Conservation (phyloP, 2,888 invertebrate genomes). For the Elysia crispata region DNA sequence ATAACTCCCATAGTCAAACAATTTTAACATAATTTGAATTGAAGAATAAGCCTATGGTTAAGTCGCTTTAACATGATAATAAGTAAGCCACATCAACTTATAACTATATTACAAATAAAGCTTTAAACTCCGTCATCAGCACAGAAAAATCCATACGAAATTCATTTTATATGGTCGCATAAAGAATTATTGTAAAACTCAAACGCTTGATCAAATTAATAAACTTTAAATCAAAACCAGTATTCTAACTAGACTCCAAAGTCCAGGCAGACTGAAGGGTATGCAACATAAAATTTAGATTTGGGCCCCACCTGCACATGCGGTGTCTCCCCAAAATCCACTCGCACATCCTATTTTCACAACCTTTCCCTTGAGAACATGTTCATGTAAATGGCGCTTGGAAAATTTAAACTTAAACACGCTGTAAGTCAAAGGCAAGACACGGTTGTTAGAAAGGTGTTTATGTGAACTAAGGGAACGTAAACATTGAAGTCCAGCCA, state of each 20-base stretch:
- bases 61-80: no score
- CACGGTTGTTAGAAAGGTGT: not conserved
- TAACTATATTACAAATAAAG: no score
- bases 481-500: constrained; percentile 50
- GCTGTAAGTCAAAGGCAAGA: not conserved
- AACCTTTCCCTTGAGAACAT: constrained; percentile 56
- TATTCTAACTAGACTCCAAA: not conserved
- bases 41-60: no score
- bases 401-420: not conserved
- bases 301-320: constrained; percentile 76
- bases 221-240: not conserved
- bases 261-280: not conserved
- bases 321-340: constrained; percentile 80
- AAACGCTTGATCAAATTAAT: not conserved
- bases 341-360: constrained; percentile 79
- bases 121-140: no score
- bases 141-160: no score
- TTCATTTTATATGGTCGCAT: no score
- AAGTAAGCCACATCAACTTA: no score
- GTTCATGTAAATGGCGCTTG: constrained; percentile 45
- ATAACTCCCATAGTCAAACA: no score
- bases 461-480: constrained; percentile 19
- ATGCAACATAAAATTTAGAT: no score
- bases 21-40: no score
- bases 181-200: not conserved